These are phyloP conservation scores for Mustela erminea DNA, from an alignment of 2,797 vertebrate species.

Conservation along the genomic window DNA sequence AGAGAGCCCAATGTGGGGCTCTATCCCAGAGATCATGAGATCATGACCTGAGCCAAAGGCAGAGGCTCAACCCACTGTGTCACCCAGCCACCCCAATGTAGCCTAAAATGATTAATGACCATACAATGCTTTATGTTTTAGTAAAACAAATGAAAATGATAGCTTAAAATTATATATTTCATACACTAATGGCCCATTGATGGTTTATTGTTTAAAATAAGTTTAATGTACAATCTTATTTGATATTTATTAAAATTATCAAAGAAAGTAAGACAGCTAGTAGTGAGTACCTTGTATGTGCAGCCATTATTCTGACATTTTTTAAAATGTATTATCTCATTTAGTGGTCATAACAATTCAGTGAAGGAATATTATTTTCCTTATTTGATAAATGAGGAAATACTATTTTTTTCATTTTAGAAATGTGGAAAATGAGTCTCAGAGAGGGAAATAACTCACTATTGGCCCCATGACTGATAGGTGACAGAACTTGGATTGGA, in stretches of 20 bases:
- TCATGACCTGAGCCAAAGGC: no score
- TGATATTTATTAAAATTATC: constrained; percentile 32
- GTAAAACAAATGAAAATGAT: constrained; percentile 54
- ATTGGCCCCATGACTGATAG: not conserved
- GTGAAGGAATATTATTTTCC: not conserved
- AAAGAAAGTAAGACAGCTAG: not conserved
- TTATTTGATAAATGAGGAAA: not conserved
- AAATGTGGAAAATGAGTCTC: not conserved
- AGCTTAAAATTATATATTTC: constrained; percentile 64
- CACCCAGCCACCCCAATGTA: not conserved
- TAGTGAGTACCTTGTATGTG: not conserved
- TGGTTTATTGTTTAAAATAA: not conserved
- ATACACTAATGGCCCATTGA: not conserved
- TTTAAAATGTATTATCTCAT: not conserved
- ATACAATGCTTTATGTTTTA: constrained; percentile 49
- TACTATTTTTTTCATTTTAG: not conserved
- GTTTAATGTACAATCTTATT: not conserved
- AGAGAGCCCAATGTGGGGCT: no score
- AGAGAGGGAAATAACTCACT: not conserved
- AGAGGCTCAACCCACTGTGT: no score
- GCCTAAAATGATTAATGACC: not conserved
- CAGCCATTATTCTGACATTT: not conserved
- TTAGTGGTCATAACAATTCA: not conserved
- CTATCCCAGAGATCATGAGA: no score
- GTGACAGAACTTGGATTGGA: not conserved